Evolutionary conservation across 1,140 invertebrate genomes (phyloP), one percentile per base, ranked within the genome.

Genomic region (Leguminivora glycinivorella): DNA sequence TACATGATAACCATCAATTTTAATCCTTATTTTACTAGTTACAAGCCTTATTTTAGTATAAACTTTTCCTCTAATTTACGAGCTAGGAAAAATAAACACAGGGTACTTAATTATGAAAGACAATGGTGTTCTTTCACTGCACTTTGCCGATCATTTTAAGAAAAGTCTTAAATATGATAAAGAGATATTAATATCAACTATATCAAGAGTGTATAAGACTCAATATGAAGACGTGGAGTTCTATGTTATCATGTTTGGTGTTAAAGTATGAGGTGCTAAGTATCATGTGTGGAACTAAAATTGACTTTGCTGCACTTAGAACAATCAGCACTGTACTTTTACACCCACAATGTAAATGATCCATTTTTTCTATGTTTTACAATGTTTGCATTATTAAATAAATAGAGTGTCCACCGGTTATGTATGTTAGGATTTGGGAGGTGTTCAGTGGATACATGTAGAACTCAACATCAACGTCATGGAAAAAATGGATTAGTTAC

Each of bases 211-310:
- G n/a, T 10, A 22, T 52, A 52, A 6, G 19, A 9, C 19, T 12
- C 19, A 52, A 52, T 17, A 22, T 7, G 7, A 10, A 22, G 22
- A 52, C 7, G 22, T 19, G 10, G 19, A 0, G 7, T 22, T 22
- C 5, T 52, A 4, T 52, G 17, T 22, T 52, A 52, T 43, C 2
- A 3, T 43, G 40, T 17, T 43, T 43, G 10, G 10, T 43, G n/a
- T 17, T 43, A 47, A 17, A 4, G 43, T 17, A 47, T 52, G 47
- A 52, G 22, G 58, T 63, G 58, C 58, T 63, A 63, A 63, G 26
- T 63, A 63, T 14, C 58, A 29, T 26, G 58, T 31, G 58, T 34
- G 4, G 25, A 17, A 17, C 25, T 29, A 63, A 63, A n/a, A 63
- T 63, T 63, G 25, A 63, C 58, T 63, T 29, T 58, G 24, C 17